Conservation (phyloP, 2,113 vertebrate genomes). For the Geococcyx californianus region DNA sequence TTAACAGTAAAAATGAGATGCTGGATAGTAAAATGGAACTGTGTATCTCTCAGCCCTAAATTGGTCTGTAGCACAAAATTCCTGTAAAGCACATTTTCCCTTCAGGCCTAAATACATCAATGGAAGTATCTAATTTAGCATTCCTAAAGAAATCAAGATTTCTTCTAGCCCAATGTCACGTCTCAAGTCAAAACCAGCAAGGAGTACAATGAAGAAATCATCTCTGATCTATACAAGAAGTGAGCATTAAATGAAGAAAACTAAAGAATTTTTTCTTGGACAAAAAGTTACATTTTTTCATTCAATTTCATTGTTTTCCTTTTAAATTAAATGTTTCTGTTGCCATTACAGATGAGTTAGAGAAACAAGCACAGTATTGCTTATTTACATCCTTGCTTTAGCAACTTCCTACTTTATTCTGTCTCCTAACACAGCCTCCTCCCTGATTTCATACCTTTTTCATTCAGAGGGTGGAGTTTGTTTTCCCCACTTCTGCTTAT, state of each 20-base stretch:
- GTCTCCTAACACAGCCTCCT: neutral
- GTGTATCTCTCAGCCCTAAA: neutral
- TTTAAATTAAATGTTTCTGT: neutral
- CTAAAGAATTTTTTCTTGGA: neutral
- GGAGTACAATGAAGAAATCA: neutral
- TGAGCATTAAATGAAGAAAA: neutral
- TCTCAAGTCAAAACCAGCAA: neutral
- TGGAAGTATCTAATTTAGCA: neutral
- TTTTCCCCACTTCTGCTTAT: neutral
- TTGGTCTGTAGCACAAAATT: neutral
- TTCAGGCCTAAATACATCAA: neutral
- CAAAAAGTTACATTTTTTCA: neutral
- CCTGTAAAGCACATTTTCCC: neutral
- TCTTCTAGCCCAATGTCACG: neutral
- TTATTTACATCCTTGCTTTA: neutral
- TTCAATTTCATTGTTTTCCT: neutral
- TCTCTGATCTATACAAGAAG: neutral
- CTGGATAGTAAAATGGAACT: neutral
- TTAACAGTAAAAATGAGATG: rapidly evolving
- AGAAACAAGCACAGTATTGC: neutral
- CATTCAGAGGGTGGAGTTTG: neutral
- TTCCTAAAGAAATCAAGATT: neutral
- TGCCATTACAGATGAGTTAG: neutral
- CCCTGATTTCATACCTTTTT: neutral
- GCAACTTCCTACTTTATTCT: neutral